Percentiles rank a stretch among this genome's conserved stretches.
phyloP scores from a whole-genome alignment of 2,888 invertebrate species.

The Prenolepis imparis region DNA sequence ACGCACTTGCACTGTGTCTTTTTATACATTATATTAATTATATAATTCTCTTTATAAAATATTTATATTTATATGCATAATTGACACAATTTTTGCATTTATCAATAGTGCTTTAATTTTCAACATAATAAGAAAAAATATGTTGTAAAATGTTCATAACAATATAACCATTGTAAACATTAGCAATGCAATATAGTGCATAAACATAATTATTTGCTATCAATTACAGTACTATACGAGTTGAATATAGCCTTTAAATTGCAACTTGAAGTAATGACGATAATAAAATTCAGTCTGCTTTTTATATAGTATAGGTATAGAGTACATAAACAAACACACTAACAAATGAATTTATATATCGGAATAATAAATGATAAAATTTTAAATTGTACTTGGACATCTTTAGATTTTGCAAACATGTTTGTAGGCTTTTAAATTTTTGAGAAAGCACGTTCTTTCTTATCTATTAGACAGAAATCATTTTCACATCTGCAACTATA shows the following conservation, averaged over 20 bases:
- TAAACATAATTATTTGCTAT: conserved; percentile 10
- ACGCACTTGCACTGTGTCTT: not conserved
- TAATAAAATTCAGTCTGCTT: conserved; percentile 29
- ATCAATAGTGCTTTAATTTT: conserved; percentile 7
- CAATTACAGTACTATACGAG: not conserved
- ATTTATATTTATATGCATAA: conserved; percentile 24
- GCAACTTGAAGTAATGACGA: not conserved
- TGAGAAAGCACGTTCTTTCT: not conserved
- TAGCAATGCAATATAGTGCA: conserved; percentile 8
- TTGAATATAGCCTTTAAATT: conserved; percentile 10
- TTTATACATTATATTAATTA: not conserved
- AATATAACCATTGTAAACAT: not conserved
- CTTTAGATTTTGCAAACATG: conserved; percentile 4
- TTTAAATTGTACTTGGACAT: not conserved
- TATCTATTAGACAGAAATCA: not conserved
- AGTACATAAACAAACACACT: not conserved
- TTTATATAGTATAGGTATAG: too few species aligned
- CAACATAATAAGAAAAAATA: conserved; percentile 14
- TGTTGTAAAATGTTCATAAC: conserved; percentile 1
- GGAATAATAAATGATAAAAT: conserved; percentile 15
- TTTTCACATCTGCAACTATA: conserved; percentile 53
- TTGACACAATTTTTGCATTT: conserved; percentile 26
- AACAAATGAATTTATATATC: not conserved
- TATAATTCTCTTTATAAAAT: conserved; percentile 14
- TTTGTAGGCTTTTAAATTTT: conserved; percentile 4